Conservation (phyloP, 2,113 vertebrate genomes). For the Axis porcinus region DNA sequence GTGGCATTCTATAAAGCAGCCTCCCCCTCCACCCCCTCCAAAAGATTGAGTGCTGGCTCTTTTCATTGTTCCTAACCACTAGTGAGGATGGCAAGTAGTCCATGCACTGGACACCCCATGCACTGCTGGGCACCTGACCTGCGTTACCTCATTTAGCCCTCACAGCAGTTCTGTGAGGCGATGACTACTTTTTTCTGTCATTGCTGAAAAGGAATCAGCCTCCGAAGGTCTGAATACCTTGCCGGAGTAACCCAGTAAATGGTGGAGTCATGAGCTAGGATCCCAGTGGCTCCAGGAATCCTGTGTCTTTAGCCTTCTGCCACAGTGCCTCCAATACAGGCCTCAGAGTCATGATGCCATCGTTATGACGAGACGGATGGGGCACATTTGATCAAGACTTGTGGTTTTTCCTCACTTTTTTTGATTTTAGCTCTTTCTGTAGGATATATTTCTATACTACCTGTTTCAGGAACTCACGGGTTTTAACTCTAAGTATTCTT, state of each 20-base stretch:
- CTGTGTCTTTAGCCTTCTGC: background rate
- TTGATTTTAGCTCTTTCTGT: background rate
- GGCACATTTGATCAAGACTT: background rate
- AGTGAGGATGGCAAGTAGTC: background rate
- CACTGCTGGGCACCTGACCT: background rate
- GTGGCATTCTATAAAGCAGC: background rate
- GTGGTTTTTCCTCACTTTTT: background rate
- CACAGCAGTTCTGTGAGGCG: background rate
- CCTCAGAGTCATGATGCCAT: background rate
- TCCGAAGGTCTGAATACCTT: background rate
- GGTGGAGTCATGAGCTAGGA: background rate
- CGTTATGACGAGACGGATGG: rapidly evolving
- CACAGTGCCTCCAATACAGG: background rate
- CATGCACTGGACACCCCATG: rapidly evolving
- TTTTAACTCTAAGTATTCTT: background rate
- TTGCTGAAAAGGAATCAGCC: background rate
- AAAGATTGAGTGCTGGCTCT: background rate
- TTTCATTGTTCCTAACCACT: background rate
- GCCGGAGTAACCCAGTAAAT: background rate
- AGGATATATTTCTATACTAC: background rate
- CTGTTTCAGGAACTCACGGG: background rate
- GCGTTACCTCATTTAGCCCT: background rate
- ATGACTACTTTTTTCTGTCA: background rate
- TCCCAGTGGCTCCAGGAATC: background rate
- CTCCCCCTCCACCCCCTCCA: background rate